Evolutionary conservation across 2,113 vertebrate genomes (phyloP), one percentile per base, ranked within the genome.

Genomic region (Anolis carolinensis): DNA sequence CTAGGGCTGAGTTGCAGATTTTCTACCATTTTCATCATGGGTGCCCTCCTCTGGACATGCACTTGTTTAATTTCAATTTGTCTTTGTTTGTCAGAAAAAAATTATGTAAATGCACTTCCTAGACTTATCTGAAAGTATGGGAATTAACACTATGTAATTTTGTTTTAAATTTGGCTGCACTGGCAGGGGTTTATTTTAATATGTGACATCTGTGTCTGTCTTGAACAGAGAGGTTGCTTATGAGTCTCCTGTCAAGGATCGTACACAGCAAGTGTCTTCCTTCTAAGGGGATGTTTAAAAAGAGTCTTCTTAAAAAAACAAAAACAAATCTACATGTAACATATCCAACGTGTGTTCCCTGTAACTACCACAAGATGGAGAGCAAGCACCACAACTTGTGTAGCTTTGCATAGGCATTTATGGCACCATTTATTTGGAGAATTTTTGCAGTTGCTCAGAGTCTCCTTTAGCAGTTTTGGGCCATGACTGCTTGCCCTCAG

Each of bases 301-400:
- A 50, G 5, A 5, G 18, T 10, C 71, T 62, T 44, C 39, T 44
- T 44, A 44, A 44, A 44, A 44, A 20, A 11, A 63, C 20, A 18
- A 32, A 11, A 39, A 27, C 44, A 7, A 39, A 63, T 1, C 55
- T 34, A 27, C 30, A 34, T 62, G 23, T 30, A 75, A 30, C 9
- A 36, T 67, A 27, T 50, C 52, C 39, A n/a, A 16, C 25, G 7
- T 75, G 55, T 27, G 5, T 30, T 86, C 52, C 79, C 23, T 75
- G 36, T 9, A 67, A 34, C 36, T 16, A 67, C 85, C 85, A 86
- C 79, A 52, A 52, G 85, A 81, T 81, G 85, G 85, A 4, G 79
- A 30, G 14, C 44, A 59, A 67, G 44, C 39, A 81, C 79, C 44
- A 52, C 23, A 75, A 67, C 3, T 3, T 65, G 4, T 27, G 30